phyloP scores from a whole-genome alignment of 2,888 invertebrate species.

The Uloborus plumipes region DNA sequence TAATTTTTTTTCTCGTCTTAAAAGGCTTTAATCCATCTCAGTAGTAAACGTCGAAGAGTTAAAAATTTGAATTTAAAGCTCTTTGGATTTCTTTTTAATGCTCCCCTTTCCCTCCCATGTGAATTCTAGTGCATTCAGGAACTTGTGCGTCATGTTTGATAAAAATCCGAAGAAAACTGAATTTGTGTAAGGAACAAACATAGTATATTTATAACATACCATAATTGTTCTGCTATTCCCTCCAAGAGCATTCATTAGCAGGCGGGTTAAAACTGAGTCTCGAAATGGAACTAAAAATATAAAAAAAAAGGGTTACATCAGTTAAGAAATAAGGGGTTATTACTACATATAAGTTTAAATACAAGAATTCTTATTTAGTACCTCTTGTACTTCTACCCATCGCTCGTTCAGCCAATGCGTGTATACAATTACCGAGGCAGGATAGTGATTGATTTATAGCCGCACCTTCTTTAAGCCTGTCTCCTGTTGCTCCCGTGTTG shows the following conservation, averaged over 20 bases:
- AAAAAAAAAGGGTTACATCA: slow-evolving; percentile 33
- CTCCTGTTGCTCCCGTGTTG: slow-evolving; percentile 75
- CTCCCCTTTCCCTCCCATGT: too few species aligned
- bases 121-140: too few species aligned
- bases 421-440: slow-evolving; percentile 75
- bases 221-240: slow-evolving; percentile 77
- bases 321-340: not conserved
- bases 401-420: slow-evolving; percentile 72
- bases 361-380: slow-evolving; percentile 1
- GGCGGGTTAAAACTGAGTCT: slow-evolving; percentile 75
- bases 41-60: too few species aligned
- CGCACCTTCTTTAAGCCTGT: slow-evolving; percentile 75
- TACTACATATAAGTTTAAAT: not conserved
- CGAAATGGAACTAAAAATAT: slow-evolving; percentile 75
- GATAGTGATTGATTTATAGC: slow-evolving; percentile 76
- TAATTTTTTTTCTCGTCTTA: too few species aligned
- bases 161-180: too few species aligned
- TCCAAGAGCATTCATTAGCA: slow-evolving; percentile 75
- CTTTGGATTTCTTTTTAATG: too few species aligned
- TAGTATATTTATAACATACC: slow-evolving; percentile 71
- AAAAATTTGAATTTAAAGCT: too few species aligned
- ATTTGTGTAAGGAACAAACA: too few species aligned
- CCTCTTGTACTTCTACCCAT: slow-evolving; percentile 69
- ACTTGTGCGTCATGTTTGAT: too few species aligned
- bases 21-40: too few species aligned